A percentile compares a stretch with the other conserved stretches of the same genome.
Conservation (phyloP, 1,140 invertebrate species). For the Bombus turneri region DNA sequence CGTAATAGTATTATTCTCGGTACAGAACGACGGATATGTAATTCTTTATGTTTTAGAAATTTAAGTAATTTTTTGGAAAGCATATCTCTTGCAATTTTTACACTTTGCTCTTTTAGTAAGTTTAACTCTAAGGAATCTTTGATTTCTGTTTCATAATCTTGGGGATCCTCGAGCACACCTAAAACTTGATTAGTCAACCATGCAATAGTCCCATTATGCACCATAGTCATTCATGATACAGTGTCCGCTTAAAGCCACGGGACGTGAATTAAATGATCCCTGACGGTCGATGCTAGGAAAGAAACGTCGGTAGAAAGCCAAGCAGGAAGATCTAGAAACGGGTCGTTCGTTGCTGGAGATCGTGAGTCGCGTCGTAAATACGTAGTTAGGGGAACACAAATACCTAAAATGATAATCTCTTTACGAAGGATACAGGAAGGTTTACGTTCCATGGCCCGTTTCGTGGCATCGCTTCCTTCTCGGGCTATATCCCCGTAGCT, state of each 20-base stretch:
- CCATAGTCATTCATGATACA: background rate
- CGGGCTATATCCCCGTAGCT: background rate
- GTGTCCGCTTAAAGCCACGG: too few species aligned
- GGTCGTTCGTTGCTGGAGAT: too few species aligned
- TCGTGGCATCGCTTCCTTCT: conserved; percentile 11
- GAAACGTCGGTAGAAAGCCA: background rate
- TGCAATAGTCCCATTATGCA: background rate
- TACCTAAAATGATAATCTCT: conserved; percentile 31
- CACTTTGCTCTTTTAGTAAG: too few species aligned
- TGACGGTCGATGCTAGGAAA: background rate
- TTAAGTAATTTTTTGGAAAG: too few species aligned
- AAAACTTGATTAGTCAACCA: too few species aligned
- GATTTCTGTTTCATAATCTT: too few species aligned
- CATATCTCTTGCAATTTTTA: too few species aligned
- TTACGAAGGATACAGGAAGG: background rate
- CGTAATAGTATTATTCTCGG: too few species aligned
- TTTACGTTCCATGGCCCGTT: conserved; percentile 18
- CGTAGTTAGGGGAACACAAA: background rate
- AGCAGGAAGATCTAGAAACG: background rate
- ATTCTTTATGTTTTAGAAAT: too few species aligned
- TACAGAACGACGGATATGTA: background rate
- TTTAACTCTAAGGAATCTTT: too few species aligned
- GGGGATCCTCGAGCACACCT: too few species aligned
- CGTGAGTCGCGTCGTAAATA: conserved; percentile 4
- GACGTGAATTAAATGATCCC: background rate